Evolutionary conservation across 2,888 invertebrate species (phyloP).

Genomic region (Entomobrya proxima): DNA sequence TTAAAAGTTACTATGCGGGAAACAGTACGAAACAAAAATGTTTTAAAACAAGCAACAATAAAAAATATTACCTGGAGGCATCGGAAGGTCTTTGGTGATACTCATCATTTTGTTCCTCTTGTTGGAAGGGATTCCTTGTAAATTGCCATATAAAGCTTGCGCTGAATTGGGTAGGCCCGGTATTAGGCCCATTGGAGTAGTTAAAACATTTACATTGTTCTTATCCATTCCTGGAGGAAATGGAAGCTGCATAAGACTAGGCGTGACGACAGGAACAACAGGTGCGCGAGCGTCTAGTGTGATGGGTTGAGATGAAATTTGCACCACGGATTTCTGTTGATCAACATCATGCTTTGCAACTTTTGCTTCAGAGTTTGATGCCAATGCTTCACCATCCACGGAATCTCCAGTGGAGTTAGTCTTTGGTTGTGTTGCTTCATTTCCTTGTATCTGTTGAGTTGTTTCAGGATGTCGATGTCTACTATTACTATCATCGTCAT

Average conservation of each 20-base stretch:
- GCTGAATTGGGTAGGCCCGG: constrained; percentile 30
- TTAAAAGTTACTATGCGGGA: not conserved
- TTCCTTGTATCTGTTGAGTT: constrained; percentile 76
- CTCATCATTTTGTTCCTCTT: constrained; percentile 77
- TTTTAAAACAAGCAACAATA: constrained; percentile 1
- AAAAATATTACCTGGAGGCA: constrained; percentile 87
- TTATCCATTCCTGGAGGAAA: constrained; percentile 74
- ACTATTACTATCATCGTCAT: constrained; percentile 76
- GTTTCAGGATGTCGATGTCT: constrained; percentile 75
- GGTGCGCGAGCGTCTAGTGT: constrained; percentile 69
- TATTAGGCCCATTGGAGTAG: constrained; percentile 15
- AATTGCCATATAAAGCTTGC: constrained; percentile 52
- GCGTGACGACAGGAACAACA: constrained; percentile 37
- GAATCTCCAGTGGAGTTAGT: constrained; percentile 43
- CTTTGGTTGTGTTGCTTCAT: constrained; percentile 36
- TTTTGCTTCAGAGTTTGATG: not conserved
- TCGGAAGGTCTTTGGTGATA: constrained; percentile 90
- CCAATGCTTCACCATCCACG: constrained; percentile 56
- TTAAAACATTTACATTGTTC: constrained; percentile 39
- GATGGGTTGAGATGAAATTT: not conserved
- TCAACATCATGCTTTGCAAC: not conserved
- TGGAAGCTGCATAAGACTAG: constrained; percentile 71
- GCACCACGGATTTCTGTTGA: not conserved
- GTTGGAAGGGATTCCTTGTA: constrained; percentile 44
- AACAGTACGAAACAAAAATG: constrained; percentile 1